Conservation (phyloP, 2,888 invertebrate species). For the Eristalis intricaria region DNA sequence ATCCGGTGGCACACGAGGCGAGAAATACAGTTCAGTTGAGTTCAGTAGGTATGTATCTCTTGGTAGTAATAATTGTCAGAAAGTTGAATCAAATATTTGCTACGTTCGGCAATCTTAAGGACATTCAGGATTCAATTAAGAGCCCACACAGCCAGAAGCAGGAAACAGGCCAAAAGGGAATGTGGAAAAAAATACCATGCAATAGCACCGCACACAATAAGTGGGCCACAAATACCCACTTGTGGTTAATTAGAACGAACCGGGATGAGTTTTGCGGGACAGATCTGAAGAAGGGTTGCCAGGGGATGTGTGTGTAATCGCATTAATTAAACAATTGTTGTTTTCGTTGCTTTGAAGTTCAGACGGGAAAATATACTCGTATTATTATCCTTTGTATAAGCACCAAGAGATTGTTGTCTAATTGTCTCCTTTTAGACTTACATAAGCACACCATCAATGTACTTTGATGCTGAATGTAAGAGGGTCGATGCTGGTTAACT, state of each 20-base stretch:
- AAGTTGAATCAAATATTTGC: constrained; percentile 27
- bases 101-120: neutral
- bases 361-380: neutral
- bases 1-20: constrained; percentile 7
- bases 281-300: neutral
- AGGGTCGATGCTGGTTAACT: neutral
- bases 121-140: constrained; percentile 13
- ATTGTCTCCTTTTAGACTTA: neutral
- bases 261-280: neutral
- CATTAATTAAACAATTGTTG: constrained; percentile 29
- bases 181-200: neutral
- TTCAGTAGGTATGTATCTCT: neutral
- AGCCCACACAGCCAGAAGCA: neutral
- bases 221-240: constrained; percentile 24
- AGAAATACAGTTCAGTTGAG: neutral
- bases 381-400: neutral
- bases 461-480: neutral
- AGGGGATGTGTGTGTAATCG: constrained; percentile 22
- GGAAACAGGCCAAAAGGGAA: neutral
- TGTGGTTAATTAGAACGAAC: constrained; percentile 38
- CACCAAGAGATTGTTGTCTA: neutral
- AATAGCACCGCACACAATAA: constrained; percentile 3
- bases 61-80: constrained; percentile 10
- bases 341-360: neutral
- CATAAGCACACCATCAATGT: neutral